Conservation (phyloP, 2,797 vertebrate genomes). For the Lates japonicus region DNA sequence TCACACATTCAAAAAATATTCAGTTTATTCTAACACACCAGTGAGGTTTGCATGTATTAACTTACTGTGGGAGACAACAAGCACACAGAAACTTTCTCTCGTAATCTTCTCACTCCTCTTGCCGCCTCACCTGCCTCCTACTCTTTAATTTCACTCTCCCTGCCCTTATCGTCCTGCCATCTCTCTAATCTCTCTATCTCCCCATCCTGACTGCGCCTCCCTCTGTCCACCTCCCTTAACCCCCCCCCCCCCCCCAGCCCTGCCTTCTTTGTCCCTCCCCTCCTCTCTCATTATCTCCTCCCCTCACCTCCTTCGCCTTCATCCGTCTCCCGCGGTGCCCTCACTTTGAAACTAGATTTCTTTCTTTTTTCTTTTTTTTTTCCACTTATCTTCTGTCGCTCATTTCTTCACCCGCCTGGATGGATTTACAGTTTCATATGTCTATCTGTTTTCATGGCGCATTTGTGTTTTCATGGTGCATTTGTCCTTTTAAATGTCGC, state of each 20-base stretch:
- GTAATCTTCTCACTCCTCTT: conserved; percentile 22
- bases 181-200: conserved; percentile 76
- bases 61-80: conserved; percentile 12
- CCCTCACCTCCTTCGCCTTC: conserved; percentile 67
- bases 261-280: conserved; percentile 62
- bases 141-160: conserved; percentile 71
- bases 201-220: conserved; percentile 71
- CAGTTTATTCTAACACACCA: conserved; percentile 13
- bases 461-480: conserved; percentile 59
- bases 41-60: conserved; percentile 5
- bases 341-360: conserved; percentile 73
- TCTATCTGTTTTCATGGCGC: conserved; percentile 45
- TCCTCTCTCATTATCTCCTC: conserved; percentile 70
- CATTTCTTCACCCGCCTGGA: conserved; percentile 40
- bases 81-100: conserved; percentile 44
- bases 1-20: conserved; percentile 3
- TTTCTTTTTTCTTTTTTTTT: conserved; percentile 1
- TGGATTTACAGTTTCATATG: conserved; percentile 60
- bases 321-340: conserved; percentile 60
- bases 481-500: conserved; percentile 58
- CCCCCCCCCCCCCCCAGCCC: conserved; percentile 55
- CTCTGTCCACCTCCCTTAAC: conserved; percentile 72
- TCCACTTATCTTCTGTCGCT: conserved; percentile 60
- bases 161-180: conserved; percentile 69
- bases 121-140: conserved; percentile 51